Evolutionary conservation across 2,888 invertebrate species (phyloP).

Genomic region (Cyrtodaria siliqua): DNA sequence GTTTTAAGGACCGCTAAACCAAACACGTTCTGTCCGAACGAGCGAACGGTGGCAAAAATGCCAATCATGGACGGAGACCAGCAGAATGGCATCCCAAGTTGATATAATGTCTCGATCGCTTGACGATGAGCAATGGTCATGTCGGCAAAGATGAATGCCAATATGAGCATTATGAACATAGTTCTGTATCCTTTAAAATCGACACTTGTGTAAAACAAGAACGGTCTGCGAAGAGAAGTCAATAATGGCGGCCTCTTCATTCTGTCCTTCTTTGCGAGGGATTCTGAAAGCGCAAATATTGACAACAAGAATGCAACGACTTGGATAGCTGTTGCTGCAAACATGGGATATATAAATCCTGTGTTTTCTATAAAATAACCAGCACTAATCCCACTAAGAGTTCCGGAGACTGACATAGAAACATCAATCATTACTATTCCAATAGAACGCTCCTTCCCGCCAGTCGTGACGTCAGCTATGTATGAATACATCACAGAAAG

Average conservation of each 20-base stretch:
- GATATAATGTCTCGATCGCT: conserved; percentile 40
- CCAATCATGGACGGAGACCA: conserved; percentile 43
- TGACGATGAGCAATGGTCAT: conserved; percentile 37
- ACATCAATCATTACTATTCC: conserved; percentile 12
- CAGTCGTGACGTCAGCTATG: conserved; percentile 32
- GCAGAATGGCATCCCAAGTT: conserved; percentile 49
- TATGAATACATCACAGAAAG: conserved; percentile 27
- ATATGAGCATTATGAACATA: conserved; percentile 11
- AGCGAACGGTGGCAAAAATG: conserved; percentile 20
- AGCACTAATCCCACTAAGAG: conserved; percentile 19
- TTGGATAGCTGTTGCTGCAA: conserved; percentile 23
- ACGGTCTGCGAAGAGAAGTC: conserved; percentile 15
- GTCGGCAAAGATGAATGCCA: conserved; percentile 37
- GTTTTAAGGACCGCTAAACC: conserved; percentile 12
- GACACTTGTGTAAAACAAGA: conserved; percentile 25
- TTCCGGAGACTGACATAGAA: conserved; percentile 5
- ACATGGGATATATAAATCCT: conserved; percentile 28
- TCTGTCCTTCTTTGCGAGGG: conserved; percentile 11
- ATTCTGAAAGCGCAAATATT: conserved; percentile 28
- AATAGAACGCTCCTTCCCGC: conserved; percentile 22
- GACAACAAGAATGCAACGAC: conserved; percentile 13
- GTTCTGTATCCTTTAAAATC: conserved; percentile 25
- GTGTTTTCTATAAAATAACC: conserved; percentile 32
- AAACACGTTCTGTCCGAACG: conserved; percentile 14
- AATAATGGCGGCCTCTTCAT: conserved; percentile 12